Evolutionary conservation across 2,888 invertebrate species (phyloP).

Genomic region (Archips crataeganus): DNA sequence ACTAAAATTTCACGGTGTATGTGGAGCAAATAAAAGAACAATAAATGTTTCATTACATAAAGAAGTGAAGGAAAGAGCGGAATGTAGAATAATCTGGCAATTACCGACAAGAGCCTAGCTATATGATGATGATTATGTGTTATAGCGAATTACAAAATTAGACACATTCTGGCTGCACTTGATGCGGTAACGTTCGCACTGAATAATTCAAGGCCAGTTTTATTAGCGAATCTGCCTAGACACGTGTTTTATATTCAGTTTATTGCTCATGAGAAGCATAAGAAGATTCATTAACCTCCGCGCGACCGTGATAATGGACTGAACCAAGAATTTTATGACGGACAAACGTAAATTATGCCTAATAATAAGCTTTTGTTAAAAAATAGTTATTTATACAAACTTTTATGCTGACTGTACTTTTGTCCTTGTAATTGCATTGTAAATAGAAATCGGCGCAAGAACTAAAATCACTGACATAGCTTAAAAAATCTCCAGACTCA

Average conservation of each 20-base stretch:
- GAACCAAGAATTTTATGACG: not conserved
- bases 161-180: conserved; percentile 9
- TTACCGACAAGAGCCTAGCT: no score
- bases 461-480: no score
- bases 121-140: not conserved
- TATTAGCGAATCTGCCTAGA: conserved; percentile 23
- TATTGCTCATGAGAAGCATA: not conserved
- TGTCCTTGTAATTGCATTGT: no score
- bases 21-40: no score
- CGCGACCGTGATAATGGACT: not conserved
- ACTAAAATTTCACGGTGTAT: no score
- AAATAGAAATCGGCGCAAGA: no score
- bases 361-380: not conserved
- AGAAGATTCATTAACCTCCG: conserved; percentile 1
- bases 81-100: no score
- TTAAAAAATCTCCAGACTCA: no score
- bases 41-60: no score
- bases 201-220: conserved; percentile 32
- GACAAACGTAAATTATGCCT: not conserved
- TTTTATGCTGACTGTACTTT: no score
- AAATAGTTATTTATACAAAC: no score
- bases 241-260: conserved; percentile 19
- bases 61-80: no score
- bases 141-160: not conserved
- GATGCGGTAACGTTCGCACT: conserved; percentile 7